Evolutionary conservation across 1,140 invertebrate genomes (phyloP).

Genomic region (Carposina sasakii): DNA sequence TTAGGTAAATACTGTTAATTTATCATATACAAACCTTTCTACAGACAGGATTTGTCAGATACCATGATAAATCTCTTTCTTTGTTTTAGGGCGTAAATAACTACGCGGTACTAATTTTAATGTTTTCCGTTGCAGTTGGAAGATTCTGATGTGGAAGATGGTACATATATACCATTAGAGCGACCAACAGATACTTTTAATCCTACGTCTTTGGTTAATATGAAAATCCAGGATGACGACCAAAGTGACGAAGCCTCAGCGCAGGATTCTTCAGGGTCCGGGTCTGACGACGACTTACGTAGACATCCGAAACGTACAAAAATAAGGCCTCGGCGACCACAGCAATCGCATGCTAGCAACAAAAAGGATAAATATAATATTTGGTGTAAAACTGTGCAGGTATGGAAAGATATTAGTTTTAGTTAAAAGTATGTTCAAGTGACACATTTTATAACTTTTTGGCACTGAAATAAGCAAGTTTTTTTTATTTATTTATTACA

Average conservation of each 20-base stretch:
- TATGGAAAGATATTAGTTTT: conserved; percentile 18
- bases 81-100: too few species aligned
- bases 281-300: conserved; percentile 54
- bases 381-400: conserved; percentile 64
- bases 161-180: conserved; percentile 55
- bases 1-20: too few species aligned
- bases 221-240: conserved; percentile 67
- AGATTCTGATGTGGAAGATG: conserved; percentile 65
- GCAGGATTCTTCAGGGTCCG: conserved; percentile 49
- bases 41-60: too few species aligned
- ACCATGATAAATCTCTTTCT: too few species aligned
- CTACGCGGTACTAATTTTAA: conserved; percentile 8
- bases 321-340: conserved; percentile 45
- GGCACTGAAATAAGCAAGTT: too few species aligned
- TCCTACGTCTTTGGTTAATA: conserved; percentile 59
- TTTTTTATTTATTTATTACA: too few species aligned
- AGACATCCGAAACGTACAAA: conserved; percentile 54
- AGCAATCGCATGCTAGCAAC: conserved; percentile 30
- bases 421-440: too few species aligned
- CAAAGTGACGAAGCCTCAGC: conserved; percentile 54
- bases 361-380: conserved; percentile 65
- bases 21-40: too few species aligned
- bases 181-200: conserved; percentile 61
- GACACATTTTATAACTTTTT: not conserved
- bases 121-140: conserved; percentile 48